These are phyloP conservation scores for Anhinga rufa DNA, from an alignment of 2,113 vertebrate species.

Conservation along the genomic window DNA sequence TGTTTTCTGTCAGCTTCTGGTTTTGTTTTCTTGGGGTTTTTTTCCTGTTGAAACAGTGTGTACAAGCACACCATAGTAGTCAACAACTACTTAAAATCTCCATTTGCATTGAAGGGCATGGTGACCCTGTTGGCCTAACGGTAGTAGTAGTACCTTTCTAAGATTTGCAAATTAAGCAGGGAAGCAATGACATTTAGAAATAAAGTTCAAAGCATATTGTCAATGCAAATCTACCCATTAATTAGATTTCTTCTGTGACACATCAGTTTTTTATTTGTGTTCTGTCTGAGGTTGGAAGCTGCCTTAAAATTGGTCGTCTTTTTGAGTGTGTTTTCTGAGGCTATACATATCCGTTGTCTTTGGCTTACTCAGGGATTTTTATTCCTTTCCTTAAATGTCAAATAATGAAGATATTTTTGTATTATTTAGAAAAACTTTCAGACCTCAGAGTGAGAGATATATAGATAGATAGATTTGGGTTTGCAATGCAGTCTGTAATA, in stretches of 20 bases:
- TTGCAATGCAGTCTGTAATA: conserved; percentile 42
- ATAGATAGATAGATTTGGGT: background rate
- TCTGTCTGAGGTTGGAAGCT: conserved; percentile 21
- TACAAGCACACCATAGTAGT: background rate
- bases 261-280: conserved; percentile 18
- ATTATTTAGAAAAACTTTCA: conserved; percentile 72
- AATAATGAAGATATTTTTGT: conserved; percentile 74
- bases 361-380: conserved; percentile 81
- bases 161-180: background rate
- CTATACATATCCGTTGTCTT: conserved; percentile 70
- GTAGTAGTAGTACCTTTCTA: background rate
- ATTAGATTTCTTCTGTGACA: conserved; percentile 7
- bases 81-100: background rate
- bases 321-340: conserved; percentile 67
- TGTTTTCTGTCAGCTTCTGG: background rate
- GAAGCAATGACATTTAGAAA: background rate
- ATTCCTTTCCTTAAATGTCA: conserved; percentile 76
- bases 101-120: background rate
- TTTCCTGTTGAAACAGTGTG: background rate
- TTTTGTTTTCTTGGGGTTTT: background rate
- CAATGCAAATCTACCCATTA: background rate
- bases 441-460: background rate
- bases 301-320: conserved; percentile 54
- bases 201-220: background rate
- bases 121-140: background rate